Conservation (phyloP, 2,113 vertebrate genomes). For the Pelmatolapia mariae region DNA sequence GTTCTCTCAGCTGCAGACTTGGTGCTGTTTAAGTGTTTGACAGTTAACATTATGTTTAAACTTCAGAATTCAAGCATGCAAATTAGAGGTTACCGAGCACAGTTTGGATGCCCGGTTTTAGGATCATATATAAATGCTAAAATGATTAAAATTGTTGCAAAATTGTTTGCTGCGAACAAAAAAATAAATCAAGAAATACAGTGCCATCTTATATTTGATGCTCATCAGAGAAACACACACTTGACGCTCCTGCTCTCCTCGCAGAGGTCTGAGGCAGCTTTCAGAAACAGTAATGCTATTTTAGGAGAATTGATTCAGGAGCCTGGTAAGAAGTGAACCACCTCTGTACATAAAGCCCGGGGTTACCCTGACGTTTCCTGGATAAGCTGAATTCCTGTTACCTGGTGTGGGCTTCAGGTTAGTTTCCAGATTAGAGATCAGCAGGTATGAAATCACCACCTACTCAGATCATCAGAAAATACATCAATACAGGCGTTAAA, state of each 20-base stretch:
- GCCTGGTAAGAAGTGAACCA: background rate
- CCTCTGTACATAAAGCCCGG: background rate
- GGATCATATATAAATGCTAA: background rate
- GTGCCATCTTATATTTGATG: background rate
- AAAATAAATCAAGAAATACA: too few species aligned
- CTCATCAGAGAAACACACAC: background rate
- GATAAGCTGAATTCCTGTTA: background rate
- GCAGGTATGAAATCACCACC: background rate
- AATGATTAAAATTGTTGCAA: accelerated
- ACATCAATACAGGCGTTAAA: accelerated
- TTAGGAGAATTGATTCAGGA: background rate
- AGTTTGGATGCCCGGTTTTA: background rate
- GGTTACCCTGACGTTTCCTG: background rate
- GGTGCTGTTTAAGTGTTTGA: background rate
- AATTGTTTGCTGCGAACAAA: background rate
- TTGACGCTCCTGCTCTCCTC: background rate
- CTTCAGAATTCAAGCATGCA: background rate
- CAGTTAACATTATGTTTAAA: background rate
- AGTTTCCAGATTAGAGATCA: background rate
- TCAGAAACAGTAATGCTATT: background rate
- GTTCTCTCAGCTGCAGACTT: background rate
- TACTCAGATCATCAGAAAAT: background rate
- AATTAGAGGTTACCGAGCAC: background rate
- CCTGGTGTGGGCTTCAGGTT: background rate
- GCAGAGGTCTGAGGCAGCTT: accelerated